Evolutionary conservation across 2,113 vertebrate species (phyloP).

Genomic region (Budorcas taxicolor): DNA sequence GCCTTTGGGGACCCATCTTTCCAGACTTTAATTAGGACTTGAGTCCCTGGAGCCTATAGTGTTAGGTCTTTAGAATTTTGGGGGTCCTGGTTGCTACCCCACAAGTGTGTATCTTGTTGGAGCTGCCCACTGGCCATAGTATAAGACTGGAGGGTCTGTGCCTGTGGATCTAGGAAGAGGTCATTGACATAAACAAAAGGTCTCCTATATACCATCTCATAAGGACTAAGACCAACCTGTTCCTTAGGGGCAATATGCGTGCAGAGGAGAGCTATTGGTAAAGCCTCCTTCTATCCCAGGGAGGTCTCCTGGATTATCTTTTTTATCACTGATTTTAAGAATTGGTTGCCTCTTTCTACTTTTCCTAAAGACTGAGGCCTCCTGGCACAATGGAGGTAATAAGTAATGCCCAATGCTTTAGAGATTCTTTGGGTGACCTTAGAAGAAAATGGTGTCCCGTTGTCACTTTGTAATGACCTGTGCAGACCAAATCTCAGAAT

Average conservation of each 20-base stretch:
- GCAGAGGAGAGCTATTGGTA: not conserved
- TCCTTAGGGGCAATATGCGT: not conserved
- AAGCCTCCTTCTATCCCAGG: not conserved
- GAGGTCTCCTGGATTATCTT: not conserved
- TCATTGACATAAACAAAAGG: not conserved
- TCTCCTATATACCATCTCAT: not conserved
- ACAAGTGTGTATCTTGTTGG: rapidly evolving
- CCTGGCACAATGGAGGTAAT: not conserved
- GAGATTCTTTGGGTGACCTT: not conserved
- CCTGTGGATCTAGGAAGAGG: not conserved
- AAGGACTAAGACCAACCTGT: not conserved
- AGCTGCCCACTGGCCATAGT: not conserved
- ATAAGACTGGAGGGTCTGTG: not conserved
- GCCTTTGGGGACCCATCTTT: not conserved
- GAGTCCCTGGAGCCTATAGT: not conserved
- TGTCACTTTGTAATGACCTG: not conserved
- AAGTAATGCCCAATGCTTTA: not conserved
- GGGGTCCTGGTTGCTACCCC: rapidly evolving
- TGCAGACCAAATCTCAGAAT: not conserved
- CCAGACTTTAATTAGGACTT: not conserved
- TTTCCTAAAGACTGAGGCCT: not conserved
- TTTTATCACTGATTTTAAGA: not conserved
- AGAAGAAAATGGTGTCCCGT: not conserved
- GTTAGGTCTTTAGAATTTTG: not conserved
- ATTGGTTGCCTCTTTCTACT: not conserved